Base-by-base conservation (phyloP, 2,113 vertebrate species). In the Hipposideros armiger region DNA sequence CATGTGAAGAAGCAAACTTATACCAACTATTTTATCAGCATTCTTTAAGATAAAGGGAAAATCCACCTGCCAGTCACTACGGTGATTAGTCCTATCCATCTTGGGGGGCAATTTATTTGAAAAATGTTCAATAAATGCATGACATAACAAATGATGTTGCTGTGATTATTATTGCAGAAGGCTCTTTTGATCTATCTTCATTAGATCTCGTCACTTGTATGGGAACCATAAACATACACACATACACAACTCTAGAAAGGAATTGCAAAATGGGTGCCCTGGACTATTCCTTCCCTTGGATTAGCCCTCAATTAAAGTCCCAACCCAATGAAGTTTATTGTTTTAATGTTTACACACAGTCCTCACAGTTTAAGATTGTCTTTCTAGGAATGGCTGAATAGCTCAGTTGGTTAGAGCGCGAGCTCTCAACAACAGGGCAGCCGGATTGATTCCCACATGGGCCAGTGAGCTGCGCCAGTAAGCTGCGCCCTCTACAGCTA, bases 101-200 rank as follows among this genome's bases (percentile, higher is more conserved):
- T 70, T 60, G 19, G 47, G 36, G 95, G 47, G 14, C 1, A 62
- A 85, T 60, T 45, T 74, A 50, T 42, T 92, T 81, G 11, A 78
- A 93, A 95, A 82, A 90, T 7, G 72, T 3, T 52, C 70, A 96
- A 81, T 90, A 95, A 93, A 90, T 66, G 6, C 7, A 69, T 77
- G 40, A 9, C 17, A 81, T 82, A 69, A n/a, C 58, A 87, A 82
- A 74, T 95, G 45, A 67, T 30, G 52, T 64, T 64, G 3, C 64
- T 66, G 56, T 97, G 30, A 84, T 92, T 84, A 28, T 95, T 60
- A 85, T 88, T 96, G 26, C 17, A 81, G 16, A 88, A 62, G 20
- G 0, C 10, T 78, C 47, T 96, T 92, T 94, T 52, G 36, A 89
- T 15, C 36, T 69, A 45, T 70, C 52, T 85, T 88, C 40, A 30